Evolutionary conservation across 92 coral and sea anemone species (phyloP).

Genomic region (Actinostola sp.): DNA sequence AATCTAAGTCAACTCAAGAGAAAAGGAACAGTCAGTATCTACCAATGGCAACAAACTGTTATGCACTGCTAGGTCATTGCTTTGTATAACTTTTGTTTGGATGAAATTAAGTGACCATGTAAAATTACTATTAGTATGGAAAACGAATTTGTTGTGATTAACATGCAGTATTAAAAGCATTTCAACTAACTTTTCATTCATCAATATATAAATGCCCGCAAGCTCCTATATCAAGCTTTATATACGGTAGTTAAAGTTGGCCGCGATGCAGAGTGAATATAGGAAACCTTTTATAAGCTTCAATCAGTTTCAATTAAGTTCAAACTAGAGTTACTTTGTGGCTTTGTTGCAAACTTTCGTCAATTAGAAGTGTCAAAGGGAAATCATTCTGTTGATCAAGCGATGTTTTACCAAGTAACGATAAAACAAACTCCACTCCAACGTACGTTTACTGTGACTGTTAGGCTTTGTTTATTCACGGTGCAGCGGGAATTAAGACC

Average conservation of each 20-base stretch:
- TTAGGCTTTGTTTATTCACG: constrained; percentile 18
- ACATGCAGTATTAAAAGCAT: no score
- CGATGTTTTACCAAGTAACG: neutral
- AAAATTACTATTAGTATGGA: no score
- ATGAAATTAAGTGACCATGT: no score
- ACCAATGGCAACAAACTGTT: no score
- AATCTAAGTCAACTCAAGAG: neutral
- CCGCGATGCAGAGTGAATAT: no score
- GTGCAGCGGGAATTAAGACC: neutral
- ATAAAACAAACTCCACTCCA: constrained; percentile 19
- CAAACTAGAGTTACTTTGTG: neutral
- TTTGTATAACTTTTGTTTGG: no score
- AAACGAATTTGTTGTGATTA: no score
- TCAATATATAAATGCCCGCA: no score
- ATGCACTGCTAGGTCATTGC: no score
- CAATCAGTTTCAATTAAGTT: constrained; percentile 5
- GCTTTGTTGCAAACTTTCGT: neutral
- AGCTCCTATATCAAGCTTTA: neutral
- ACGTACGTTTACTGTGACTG: constrained; percentile 16
- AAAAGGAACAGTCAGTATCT: neutral
- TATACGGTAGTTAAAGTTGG: neutral
- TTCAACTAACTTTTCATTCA: no score
- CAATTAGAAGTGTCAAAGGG: neutral
- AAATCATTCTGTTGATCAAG: neutral
- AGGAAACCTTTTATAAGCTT: neutral